Evolutionary conservation across 2,888 invertebrate genomes (phyloP).

Genomic region (Psylliodes chrysocephalus): DNA sequence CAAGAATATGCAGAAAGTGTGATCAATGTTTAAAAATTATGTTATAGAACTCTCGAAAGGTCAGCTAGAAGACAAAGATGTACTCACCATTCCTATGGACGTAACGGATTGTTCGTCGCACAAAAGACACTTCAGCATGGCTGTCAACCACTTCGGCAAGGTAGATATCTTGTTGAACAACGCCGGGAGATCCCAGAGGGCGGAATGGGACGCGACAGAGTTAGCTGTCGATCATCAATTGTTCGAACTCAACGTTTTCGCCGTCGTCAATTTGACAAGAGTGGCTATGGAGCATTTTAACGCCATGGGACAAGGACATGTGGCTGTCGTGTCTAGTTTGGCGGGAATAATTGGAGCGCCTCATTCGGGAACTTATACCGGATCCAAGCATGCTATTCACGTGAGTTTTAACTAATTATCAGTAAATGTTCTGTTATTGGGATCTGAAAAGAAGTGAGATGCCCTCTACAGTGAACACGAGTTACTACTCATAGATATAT

Average conservation of each 20-base stretch:
- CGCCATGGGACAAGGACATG: constrained; percentile 70
- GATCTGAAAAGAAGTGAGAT: too few species aligned
- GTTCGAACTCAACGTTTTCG: constrained; percentile 82
- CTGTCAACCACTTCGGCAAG: constrained; percentile 75
- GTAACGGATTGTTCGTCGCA: constrained; percentile 71
- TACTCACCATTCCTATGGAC: constrained; percentile 77
- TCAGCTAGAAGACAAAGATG: constrained; percentile 68
- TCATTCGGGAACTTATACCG: constrained; percentile 77
- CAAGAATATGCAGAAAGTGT: too few species aligned
- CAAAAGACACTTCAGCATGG: constrained; percentile 69
- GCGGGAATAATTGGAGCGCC: constrained; percentile 77
- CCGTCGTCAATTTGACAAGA: constrained; percentile 76
- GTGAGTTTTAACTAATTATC: too few species aligned
- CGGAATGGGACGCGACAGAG: constrained; percentile 76
- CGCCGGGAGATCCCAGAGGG: constrained; percentile 83
- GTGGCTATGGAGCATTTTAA: constrained; percentile 75
- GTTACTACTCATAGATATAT: too few species aligned
- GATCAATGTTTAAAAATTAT: neutral
- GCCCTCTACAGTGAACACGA: too few species aligned
- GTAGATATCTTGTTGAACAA: constrained; percentile 84
- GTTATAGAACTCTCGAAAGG: constrained; percentile 61
- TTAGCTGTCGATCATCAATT: constrained; percentile 77
- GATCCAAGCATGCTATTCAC: constrained; percentile 80
- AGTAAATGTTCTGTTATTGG: too few species aligned
- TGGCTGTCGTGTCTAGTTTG: constrained; percentile 79